These are phyloP conservation scores for Chondrosia reniformis DNA, from an alignment of 37 sponge, comb jelly and placozoan species.

Conservation along the genomic window DNA sequence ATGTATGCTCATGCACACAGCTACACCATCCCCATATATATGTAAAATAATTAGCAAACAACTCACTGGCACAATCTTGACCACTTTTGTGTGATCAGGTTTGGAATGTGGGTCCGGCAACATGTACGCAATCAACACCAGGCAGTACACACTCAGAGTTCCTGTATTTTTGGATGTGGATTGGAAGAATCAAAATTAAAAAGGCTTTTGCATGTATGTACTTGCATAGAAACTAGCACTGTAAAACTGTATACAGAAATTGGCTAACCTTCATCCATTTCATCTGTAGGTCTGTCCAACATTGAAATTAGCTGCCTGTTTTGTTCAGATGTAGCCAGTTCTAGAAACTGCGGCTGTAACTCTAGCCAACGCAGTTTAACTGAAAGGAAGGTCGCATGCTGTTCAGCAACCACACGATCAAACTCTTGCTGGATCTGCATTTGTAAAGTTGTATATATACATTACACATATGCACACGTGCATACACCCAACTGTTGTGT, in stretches of 20 bases:
- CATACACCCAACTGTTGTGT: not conserved
- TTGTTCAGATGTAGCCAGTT: not conserved
- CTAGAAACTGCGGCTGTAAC: not conserved
- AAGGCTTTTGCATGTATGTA: not conserved
- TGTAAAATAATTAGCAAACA: not conserved
- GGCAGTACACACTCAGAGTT: not conserved
- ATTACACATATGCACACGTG: not conserved
- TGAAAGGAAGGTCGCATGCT: not conserved
- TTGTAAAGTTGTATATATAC: not conserved
- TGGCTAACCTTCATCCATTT: slow-evolving; percentile 9
- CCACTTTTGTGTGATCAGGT: not conserved
- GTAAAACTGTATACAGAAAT: not conserved
- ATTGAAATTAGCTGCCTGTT: not conserved
- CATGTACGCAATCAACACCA: not conserved
- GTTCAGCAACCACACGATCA: not conserved
- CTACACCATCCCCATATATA: too few species aligned
- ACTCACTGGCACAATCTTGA: not conserved
- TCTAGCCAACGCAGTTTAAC: not conserved
- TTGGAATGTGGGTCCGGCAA: not conserved
- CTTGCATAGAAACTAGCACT: not conserved
- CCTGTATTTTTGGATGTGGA: not conserved
- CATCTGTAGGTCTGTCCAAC: not conserved
- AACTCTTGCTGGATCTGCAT: not conserved
- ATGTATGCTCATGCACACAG: not conserved
- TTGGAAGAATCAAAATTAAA: not conserved